These are phyloP conservation scores for Eptatretus atami DNA, from an alignment of 2,797 vertebrate genomes.

Conservation along the genomic window DNA sequence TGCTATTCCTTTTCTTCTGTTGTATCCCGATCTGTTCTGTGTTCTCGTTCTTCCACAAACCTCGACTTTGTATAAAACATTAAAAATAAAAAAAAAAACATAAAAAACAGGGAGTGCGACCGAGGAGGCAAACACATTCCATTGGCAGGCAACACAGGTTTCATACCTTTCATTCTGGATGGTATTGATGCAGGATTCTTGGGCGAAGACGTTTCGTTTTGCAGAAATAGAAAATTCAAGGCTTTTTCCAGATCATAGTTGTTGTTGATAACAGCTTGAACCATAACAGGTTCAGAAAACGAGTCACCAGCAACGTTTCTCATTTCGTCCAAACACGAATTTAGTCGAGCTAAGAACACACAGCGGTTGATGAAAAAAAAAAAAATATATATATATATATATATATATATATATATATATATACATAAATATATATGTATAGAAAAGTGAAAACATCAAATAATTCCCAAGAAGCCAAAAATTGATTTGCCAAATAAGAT, in stretches of 20 bases:
- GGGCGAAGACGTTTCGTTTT: background rate
- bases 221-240: slow-evolving; percentile 17
- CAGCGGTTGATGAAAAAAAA: background rate
- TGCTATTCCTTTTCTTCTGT: too few relatives aligned
- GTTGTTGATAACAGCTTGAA: slow-evolving; percentile 32
- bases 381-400: too few relatives aligned
- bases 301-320: slow-evolving; percentile 47
- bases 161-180: too few relatives aligned
- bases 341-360: slow-evolving; percentile 31
- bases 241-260: slow-evolving; percentile 53
- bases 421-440: too few relatives aligned
- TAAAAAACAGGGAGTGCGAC: slow-evolving; percentile 11
- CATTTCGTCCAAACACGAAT: slow-evolving; percentile 81
- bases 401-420: too few relatives aligned
- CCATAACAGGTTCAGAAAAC: slow-evolving; percentile 35
- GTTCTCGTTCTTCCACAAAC: too few relatives aligned
- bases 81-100: background rate
- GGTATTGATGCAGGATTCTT: too few relatives aligned
- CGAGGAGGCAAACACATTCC: slow-evolving; percentile 13
- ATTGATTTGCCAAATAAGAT: too few relatives aligned
- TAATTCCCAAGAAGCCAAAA: too few relatives aligned
- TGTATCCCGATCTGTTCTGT: too few relatives aligned
- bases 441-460: too few relatives aligned
- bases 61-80: background rate
- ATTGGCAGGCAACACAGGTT: slow-evolving; percentile 11